These are phyloP conservation scores for Columba livia DNA, from an alignment of 2,113 vertebrate species.

Conservation along the genomic window DNA sequence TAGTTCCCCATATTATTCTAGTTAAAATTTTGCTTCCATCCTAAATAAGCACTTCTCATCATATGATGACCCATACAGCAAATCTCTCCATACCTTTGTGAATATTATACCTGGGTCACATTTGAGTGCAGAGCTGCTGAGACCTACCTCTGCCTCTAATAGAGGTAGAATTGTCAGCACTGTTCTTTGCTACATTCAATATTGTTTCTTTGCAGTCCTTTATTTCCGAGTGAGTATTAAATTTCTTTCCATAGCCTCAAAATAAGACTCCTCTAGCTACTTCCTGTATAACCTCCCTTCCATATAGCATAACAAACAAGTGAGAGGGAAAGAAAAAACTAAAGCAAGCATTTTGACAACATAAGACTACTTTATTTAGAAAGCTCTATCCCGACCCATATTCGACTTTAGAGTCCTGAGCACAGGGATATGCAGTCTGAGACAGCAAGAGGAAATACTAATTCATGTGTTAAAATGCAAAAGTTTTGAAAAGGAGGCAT, in stretches of 20 bases:
- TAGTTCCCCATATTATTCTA: neutral
- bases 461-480: neutral
- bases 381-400: neutral
- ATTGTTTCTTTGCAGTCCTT: neutral
- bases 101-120: neutral
- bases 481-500: slow-evolving; percentile 17
- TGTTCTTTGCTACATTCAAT: neutral
- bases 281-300: neutral
- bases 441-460: slow-evolving; percentile 9
- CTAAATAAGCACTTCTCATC: neutral
- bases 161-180: neutral
- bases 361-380: neutral
- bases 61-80: neutral
- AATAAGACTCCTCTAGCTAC: neutral
- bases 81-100: neutral
- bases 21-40: neutral
- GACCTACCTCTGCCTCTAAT: neutral
- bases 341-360: neutral
- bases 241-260: neutral
- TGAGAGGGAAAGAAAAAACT: neutral
- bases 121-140: neutral
- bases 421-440: neutral
- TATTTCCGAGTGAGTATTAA: neutral
- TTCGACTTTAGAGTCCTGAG: neutral
- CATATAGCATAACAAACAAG: neutral